phyloP scores from a whole-genome alignment of 2,888 invertebrate species.

The Xanthia icteritia region DNA sequence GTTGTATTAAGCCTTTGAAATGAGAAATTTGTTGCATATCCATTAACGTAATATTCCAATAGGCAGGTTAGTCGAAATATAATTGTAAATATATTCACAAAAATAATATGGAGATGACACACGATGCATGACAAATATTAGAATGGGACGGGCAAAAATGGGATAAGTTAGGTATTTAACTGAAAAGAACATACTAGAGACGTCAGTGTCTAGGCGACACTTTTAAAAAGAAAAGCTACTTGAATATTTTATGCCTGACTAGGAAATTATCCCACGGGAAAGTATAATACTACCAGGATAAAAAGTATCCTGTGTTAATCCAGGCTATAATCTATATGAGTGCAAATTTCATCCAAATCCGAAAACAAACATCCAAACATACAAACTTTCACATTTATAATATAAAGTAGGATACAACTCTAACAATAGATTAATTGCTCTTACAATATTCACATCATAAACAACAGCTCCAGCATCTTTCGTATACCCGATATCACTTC shows the following conservation, averaged over 20 bases:
- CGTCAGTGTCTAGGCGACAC: background rate
- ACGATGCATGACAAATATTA: background rate
- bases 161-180: background rate
- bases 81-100: background rate
- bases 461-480: constrained; percentile 53
- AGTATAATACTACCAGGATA: too few species aligned
- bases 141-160: too few species aligned
- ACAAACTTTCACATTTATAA: too few species aligned
- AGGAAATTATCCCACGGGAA: too few species aligned
- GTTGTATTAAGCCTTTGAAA: constrained; percentile 28
- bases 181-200: background rate
- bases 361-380: too few species aligned
- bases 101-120: background rate
- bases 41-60: constrained; percentile 17
- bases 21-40: constrained; percentile 18
- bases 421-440: constrained; percentile 5
- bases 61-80: background rate
- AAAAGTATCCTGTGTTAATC: too few species aligned
- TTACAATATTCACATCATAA: constrained; percentile 51
- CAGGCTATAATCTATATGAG: too few species aligned
- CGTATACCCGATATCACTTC: constrained; percentile 66
- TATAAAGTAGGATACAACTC: too few species aligned
- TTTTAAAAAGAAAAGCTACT: background rate
- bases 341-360: too few species aligned
- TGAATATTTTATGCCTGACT: background rate